Base-by-base conservation (phyloP, 2,113 vertebrate species). In the Bubalus kerabau region DNA sequence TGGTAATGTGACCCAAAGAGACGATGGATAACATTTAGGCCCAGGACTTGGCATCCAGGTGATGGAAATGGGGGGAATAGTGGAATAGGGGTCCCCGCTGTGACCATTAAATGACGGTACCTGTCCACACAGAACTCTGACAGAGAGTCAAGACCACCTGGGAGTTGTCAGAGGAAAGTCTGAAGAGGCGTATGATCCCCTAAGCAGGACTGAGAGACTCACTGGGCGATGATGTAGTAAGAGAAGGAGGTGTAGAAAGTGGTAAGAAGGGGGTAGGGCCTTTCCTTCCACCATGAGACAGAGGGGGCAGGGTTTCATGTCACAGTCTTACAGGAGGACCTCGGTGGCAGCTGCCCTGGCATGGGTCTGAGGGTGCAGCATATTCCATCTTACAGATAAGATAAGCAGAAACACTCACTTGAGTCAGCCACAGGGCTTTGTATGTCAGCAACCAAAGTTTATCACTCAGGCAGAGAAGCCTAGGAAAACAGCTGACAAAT, bases 391-490 rank as follows among this genome's bases (percentile, higher is more conserved):
- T 74, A 24, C 24, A 32, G 76, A 50, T 83, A 87, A 59, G 80
- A 87, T 82, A 96, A 95, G 97, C 83, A 93, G 95, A 94, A 94
- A 81, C 4, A 0, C 32, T 90, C n/a, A 3, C 40, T 90, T 16
- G 64, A 87, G 93, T 87, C 87, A 96, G 92, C 74, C 7, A 0
- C 28, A 46, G 74, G 24, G 64, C 57, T 60, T 94, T 78, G n/a
- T 36, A 50, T 62, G 78, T 74, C 92, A 95, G 91, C n/a, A 59
- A 64, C 64, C 90, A 57, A 54, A 92, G 64, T 92, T 88, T 87
- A 92, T 85, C 91, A 88, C 85, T 95, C 81, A 28, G 74, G 86
- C 95, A 56, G 52, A 88, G 74, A 92, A 96, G 40, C 50, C 92
- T 81, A 76, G 91, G 60, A n/a, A 91, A 67, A 71, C 28, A 64